phyloP scores from a whole-genome alignment of 1,140 invertebrate species.

The Stegodyphus mimosarum region DNA sequence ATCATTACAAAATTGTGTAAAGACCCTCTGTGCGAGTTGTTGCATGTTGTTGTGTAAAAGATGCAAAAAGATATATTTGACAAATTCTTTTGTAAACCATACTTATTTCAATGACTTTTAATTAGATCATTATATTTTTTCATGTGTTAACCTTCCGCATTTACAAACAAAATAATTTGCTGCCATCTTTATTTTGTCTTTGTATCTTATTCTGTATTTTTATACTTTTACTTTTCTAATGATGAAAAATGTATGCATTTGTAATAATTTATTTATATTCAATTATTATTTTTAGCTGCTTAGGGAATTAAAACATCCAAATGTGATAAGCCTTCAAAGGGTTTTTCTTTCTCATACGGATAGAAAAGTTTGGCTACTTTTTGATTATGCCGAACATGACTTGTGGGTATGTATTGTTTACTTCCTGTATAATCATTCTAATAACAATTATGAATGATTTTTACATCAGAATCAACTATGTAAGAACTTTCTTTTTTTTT shows the following conservation, averaged over 20 bases:
- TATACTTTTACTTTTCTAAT: too few relatives aligned
- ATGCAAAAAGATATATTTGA: too few relatives aligned
- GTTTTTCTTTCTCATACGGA: slow-evolving; percentile 98
- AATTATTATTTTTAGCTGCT: slow-evolving; percentile 78
- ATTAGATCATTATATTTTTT: too few relatives aligned
- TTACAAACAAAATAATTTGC: too few relatives aligned
- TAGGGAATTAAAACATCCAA: slow-evolving; percentile 97
- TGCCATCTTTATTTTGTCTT: too few relatives aligned
- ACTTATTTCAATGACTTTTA: too few relatives aligned
- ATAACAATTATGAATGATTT: not conserved
- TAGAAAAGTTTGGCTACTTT: slow-evolving; percentile 96
- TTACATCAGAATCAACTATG: not conserved
- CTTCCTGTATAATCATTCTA: not conserved
- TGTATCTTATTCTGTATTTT: too few relatives aligned
- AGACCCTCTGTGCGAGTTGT: too few relatives aligned
- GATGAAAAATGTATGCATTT: not conserved
- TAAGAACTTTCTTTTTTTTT: not conserved
- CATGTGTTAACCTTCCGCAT: too few relatives aligned
- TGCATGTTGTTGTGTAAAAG: too few relatives aligned
- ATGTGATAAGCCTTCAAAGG: slow-evolving; percentile 96
- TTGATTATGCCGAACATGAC: slow-evolving; percentile 99
- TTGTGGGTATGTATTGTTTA: slow-evolving; percentile 79
- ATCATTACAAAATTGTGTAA: too few relatives aligned
- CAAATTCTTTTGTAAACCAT: too few relatives aligned
- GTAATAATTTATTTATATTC: not conserved